Conservation (phyloP, 2,888 invertebrate species). For the Aspidiotus rigidus region DNA sequence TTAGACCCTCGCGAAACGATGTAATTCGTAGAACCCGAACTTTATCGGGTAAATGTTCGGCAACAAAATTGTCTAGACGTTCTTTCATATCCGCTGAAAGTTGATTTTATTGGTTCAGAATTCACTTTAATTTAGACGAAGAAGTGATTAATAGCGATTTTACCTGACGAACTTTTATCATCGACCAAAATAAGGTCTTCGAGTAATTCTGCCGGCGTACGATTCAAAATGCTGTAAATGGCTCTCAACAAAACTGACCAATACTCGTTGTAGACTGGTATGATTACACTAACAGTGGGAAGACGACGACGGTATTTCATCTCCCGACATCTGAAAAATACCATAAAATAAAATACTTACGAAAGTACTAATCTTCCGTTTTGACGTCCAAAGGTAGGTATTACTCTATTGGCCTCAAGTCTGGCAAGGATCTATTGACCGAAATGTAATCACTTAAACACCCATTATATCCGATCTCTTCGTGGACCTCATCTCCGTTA, state of each 20-base stretch:
- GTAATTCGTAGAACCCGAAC: constrained; percentile 42
- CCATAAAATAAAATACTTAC: too few species aligned
- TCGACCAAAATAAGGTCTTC: constrained; percentile 84
- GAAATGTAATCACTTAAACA: constrained; percentile 83
- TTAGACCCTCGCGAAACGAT: constrained; percentile 65
- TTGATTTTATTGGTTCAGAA: neutral
- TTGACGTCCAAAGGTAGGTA: too few species aligned
- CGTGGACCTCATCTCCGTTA: constrained; percentile 56
- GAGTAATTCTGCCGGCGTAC: constrained; percentile 68
- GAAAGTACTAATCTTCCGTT: too few species aligned
- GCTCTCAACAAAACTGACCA: constrained; percentile 73
- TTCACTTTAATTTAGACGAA: neutral
- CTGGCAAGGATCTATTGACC: too few species aligned
- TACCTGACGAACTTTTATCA: constrained; percentile 68
- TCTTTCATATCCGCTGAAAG: constrained; percentile 44
- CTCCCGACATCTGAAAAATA: constrained; percentile 51
- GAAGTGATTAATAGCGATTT: neutral
- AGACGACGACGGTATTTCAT: constrained; percentile 60
- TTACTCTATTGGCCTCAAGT: too few species aligned
- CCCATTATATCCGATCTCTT: constrained; percentile 88
- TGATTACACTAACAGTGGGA: constrained; percentile 76
- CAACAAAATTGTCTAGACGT: constrained; percentile 65
- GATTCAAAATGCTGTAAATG: constrained; percentile 66
- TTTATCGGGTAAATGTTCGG: constrained; percentile 50
- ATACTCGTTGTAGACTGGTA: constrained; percentile 91